A percentile compares a stretch with the other conserved stretches of the same genome.
phyloP scores from a whole-genome alignment of 1,140 invertebrate species.

The Plectrocnemia conspersa region DNA sequence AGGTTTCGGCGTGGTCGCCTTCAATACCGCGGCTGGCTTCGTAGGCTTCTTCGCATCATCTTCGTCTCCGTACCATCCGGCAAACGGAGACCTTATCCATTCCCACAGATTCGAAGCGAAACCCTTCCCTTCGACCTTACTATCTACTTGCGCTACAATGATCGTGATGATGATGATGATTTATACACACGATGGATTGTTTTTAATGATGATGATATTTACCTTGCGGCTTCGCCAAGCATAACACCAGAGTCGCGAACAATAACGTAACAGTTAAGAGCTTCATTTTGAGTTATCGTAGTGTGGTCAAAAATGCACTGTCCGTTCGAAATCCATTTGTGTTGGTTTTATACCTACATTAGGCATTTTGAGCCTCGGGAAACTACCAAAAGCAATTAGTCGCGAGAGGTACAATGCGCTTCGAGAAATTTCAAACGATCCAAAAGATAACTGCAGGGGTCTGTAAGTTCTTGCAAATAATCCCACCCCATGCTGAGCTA shows the following conservation, averaged over 20 bases:
- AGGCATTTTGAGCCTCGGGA: no score
- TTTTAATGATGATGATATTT: not conserved
- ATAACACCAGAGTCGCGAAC: not conserved
- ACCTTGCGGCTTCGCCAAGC: slow-evolving; percentile 1
- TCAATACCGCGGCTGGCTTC: not conserved
- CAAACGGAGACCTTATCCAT: slow-evolving; percentile 48
- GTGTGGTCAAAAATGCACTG: not conserved
- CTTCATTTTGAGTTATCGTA: slow-evolving; percentile 14
- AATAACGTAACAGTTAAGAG: slow-evolving; percentile 6
- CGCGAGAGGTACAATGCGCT: no score
- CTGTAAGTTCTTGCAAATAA: no score
- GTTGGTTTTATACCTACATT: no score
- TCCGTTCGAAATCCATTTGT: no score
- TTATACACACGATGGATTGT: not conserved
- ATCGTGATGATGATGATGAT: slow-evolving; percentile 12
- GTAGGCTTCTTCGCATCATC: slow-evolving; percentile 19
- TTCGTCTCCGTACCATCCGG: slow-evolving; percentile 42
- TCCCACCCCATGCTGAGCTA: no score
- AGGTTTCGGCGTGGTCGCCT: not conserved
- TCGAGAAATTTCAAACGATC: no score
- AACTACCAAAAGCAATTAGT: no score
- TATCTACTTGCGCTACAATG: slow-evolving; percentile 11
- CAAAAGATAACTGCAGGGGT: no score
- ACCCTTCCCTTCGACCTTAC: slow-evolving; percentile 39
- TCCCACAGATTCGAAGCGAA: slow-evolving; percentile 46